These are phyloP conservation scores for Dasypolia templi DNA, from an alignment of 2,888 invertebrate species.

Conservation along the genomic window DNA sequence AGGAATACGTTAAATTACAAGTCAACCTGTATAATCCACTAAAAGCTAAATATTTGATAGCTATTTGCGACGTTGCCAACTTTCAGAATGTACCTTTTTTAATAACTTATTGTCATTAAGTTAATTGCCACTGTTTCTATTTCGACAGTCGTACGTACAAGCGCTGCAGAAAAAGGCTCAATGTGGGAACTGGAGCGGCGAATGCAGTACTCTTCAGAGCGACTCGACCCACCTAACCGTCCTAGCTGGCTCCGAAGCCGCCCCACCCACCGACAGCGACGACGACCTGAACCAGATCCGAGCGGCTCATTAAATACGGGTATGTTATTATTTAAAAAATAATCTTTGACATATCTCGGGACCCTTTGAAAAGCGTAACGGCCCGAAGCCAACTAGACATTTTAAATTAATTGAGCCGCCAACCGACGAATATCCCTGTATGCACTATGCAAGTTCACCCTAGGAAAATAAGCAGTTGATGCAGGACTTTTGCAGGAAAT, in stretches of 20 bases:
- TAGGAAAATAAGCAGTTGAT: neutral
- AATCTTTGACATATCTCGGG: too few relatives aligned
- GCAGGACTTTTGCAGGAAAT: neutral
- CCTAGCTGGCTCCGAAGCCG: slow-evolving; percentile 92
- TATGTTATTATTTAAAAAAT: neutral
- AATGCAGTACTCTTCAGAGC: slow-evolving; percentile 94
- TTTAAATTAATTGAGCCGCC: neutral
- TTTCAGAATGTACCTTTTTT: neutral
- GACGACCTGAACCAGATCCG: slow-evolving; percentile 87
- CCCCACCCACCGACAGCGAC: slow-evolving; percentile 91
- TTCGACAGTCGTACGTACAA: slow-evolving; percentile 93
- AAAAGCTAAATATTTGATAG: neutral
- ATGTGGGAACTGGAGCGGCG: slow-evolving; percentile 90
- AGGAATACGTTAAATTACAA: too few relatives aligned
- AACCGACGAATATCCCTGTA: neutral
- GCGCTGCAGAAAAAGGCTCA: slow-evolving; percentile 94
- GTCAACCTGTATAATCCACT: neutral
- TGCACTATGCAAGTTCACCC: neutral
- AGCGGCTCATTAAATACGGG: slow-evolving; percentile 71
- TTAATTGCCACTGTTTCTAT: neutral
- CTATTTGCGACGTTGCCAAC: neutral
- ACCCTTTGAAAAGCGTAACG: neutral
- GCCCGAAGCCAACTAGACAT: neutral
- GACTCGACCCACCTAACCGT: slow-evolving; percentile 95
- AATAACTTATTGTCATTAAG: neutral